Conservation (phyloP, 2,888 invertebrate genomes). For the Mythimna vitellina region DNA sequence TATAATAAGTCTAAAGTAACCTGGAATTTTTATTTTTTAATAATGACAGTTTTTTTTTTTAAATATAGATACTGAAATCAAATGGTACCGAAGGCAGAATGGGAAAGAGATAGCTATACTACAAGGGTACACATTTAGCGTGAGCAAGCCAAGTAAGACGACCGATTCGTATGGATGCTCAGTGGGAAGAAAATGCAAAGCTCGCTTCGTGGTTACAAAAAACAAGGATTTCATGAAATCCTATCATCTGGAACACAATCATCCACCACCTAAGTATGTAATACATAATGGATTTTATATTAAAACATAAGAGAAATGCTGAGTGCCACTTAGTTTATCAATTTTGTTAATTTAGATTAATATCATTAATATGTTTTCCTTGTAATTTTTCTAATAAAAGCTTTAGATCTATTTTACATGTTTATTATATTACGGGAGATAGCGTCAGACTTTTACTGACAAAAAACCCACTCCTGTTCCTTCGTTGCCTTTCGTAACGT, state of each 20-base stretch:
- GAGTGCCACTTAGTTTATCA: background rate
- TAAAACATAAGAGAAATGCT: background rate
- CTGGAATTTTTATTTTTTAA: background rate
- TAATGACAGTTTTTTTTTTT: background rate
- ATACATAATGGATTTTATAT: conserved; percentile 20
- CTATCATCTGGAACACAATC: conserved; percentile 2
- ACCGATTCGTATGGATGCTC: conserved; percentile 26
- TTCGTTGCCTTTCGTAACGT: no score
- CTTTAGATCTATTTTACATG: background rate
- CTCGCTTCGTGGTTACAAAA: conserved; percentile 23
- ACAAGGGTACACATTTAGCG: conserved; percentile 69
- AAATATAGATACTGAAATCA: conserved; percentile 9
- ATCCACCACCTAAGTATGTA: conserved; percentile 8
- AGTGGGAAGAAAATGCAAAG: conserved; percentile 11
- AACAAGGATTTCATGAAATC: conserved; percentile 7
- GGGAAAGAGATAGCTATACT: conserved; percentile 69
- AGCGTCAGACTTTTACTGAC: no score
- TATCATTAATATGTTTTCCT: background rate
- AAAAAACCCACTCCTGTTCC: no score
- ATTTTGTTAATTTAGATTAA: background rate
- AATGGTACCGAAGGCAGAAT: conserved; percentile 52
- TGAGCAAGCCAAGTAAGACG: background rate
- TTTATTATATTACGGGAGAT: no score
- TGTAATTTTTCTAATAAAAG: background rate
- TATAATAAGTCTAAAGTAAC: no score